Percentiles rank a stretch among this genome's conserved stretches.
These are phyloP conservation scores for Hydropsyche betteni DNA, from an alignment of 2,888 invertebrate species.

Conservation along the genomic window DNA sequence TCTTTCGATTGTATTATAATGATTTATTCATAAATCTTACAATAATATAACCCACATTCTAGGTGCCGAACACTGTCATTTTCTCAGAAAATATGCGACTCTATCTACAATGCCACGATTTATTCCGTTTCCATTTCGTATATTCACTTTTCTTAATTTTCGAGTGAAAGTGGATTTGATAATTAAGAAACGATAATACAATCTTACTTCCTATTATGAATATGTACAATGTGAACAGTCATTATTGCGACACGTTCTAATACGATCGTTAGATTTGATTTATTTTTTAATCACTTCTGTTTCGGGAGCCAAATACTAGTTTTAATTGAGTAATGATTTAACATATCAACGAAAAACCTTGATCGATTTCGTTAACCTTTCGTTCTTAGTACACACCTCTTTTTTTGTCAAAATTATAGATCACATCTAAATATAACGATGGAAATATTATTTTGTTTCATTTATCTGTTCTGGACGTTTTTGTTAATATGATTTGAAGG, in stretches of 20 bases:
- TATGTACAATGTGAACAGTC: no score
- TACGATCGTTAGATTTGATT: neutral
- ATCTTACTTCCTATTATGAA: slow-evolving; percentile 10
- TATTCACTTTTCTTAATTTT: neutral
- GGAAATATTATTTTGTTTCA: no score
- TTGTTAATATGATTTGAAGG: neutral
- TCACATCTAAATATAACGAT: no score
- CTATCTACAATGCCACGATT: neutral
- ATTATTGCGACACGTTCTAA: neutral
- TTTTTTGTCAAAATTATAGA: no score
- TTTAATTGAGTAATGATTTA: no score
- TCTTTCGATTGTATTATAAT: neutral
- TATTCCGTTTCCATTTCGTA: neutral
- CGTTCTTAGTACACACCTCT: no score
- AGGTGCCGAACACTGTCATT: neutral
- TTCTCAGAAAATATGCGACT: neutral
- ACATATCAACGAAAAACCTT: no score
- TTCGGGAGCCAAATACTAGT: no score
- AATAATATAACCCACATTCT: neutral
- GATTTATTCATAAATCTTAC: slow-evolving; percentile 1
- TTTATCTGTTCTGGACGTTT: neutral
- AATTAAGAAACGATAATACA: slow-evolving; percentile 6
- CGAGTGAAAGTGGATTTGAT: slow-evolving; percentile 14
- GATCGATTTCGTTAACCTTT: no score
- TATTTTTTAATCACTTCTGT: neutral